Percentiles rank a stretch among this genome's conserved stretches.
Evolutionary conservation across 1,140 invertebrate genomes (phyloP).

Genomic region (Pachyrhynchus sulphureomaculatus): DNA sequence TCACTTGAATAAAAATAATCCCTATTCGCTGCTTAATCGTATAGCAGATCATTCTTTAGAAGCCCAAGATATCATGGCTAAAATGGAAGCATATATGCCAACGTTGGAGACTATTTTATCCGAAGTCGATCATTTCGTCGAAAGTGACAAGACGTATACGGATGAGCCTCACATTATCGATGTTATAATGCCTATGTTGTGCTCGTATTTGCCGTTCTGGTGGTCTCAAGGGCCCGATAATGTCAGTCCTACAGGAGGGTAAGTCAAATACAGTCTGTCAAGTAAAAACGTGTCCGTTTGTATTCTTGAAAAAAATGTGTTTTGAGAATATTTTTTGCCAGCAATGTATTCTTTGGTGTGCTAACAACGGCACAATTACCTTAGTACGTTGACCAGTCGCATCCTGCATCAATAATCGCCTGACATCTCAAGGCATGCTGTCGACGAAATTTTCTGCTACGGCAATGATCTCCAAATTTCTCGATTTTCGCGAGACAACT

Average conservation of each 20-base stretch:
- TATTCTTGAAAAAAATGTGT: no score
- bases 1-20: slow-evolving; percentile 97
- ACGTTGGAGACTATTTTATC: slow-evolving; percentile 86
- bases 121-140: slow-evolving; percentile 94
- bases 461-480: no score
- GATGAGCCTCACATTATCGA: slow-evolving; percentile 96
- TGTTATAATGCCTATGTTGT: slow-evolving; percentile 93
- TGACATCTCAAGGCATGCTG: no score
- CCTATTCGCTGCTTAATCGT: slow-evolving; percentile 89
- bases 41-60: slow-evolving; percentile 89
- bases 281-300: no score
- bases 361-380: no score
- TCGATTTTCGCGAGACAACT: no score
- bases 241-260: slow-evolving; percentile 82
- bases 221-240: slow-evolving; percentile 97
- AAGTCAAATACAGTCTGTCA: slow-evolving; percentile 49
- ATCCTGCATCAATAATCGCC: no score
- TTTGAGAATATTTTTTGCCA: no score
- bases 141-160: slow-evolving; percentile 88
- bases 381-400: no score
- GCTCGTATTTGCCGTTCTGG: slow-evolving; percentile 97
- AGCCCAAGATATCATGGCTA: slow-evolving; percentile 85
- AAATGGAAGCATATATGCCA: slow-evolving; percentile 93
- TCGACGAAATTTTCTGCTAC: no score
- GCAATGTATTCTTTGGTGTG: no score